Conservation (phyloP, 2,888 invertebrate genomes). For the Tenodera sinensis region DNA sequence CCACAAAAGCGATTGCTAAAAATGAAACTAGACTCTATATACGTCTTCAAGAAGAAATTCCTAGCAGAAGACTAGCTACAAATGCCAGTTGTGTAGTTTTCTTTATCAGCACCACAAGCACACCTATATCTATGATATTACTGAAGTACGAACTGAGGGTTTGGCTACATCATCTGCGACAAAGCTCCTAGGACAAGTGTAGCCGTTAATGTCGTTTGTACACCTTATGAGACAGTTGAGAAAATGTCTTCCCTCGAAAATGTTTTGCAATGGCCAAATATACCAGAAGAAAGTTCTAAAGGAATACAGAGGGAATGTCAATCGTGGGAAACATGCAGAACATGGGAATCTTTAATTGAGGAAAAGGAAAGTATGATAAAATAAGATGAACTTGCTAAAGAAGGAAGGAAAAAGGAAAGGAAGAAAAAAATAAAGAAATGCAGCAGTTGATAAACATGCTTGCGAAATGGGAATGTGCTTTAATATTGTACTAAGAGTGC, state of each 20-base stretch:
- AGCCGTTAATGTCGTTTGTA: background rate
- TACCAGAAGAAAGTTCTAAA: too few species aligned
- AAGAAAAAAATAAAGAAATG: background rate
- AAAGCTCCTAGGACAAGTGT: background rate
- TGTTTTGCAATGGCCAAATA: too few species aligned
- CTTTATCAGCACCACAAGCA: background rate
- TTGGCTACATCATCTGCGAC: background rate
- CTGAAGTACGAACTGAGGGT: background rate
- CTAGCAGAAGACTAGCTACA: background rate
- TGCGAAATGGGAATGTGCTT: too few species aligned
- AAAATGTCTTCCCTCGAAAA: background rate
- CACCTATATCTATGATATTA: too few species aligned
- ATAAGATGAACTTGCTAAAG: background rate
- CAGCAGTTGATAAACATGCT: too few species aligned
- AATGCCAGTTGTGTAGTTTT: background rate
- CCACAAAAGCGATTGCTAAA: background rate
- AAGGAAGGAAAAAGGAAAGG: background rate
- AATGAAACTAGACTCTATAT: background rate
- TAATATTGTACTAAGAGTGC: too few species aligned
- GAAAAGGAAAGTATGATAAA: background rate
- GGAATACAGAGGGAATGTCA: background rate
- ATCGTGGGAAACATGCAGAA: background rate
- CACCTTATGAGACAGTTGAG: background rate
- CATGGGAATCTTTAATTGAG: background rate
- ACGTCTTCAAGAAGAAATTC: background rate